Conservation (phyloP, 2,113 vertebrate genomes). For the Pitta sordida region DNA sequence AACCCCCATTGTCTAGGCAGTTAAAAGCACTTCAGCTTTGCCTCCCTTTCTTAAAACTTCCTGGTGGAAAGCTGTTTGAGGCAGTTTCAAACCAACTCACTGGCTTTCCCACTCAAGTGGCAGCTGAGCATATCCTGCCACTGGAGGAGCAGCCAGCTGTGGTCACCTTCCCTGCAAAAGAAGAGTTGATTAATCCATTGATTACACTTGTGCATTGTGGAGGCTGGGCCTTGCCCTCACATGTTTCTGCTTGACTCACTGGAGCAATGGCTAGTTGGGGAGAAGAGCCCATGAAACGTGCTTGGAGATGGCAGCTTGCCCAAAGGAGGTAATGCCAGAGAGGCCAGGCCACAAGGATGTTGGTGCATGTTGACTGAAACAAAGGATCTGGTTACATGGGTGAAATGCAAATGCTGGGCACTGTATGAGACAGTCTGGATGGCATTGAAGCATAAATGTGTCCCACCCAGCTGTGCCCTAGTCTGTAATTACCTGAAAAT, state of each 20-base stretch:
- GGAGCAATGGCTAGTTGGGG: background rate
- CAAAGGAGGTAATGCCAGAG: background rate
- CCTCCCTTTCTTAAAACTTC: background rate
- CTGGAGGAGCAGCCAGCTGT: background rate
- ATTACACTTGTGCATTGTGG: background rate
- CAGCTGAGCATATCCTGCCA: background rate
- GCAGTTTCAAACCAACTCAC: background rate
- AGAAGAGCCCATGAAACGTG: background rate
- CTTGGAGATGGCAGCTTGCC: background rate
- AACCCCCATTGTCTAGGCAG: background rate
- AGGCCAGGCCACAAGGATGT: background rate
- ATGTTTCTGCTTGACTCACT: background rate
- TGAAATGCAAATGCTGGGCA: background rate
- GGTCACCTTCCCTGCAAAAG: background rate
- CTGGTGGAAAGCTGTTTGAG: background rate
- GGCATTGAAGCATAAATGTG: background rate
- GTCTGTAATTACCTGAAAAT: background rate
- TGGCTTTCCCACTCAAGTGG: background rate
- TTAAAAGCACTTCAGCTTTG: constrained; percentile 28
- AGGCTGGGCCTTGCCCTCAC: background rate
- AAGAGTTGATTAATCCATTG: background rate
- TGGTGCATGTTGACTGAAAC: background rate
- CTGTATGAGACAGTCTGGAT: background rate
- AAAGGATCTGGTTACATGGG: background rate
- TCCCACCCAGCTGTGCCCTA: background rate